Evolutionary conservation across 2,888 invertebrate genomes (phyloP).

Genomic region (Dendrolimus houi): DNA sequence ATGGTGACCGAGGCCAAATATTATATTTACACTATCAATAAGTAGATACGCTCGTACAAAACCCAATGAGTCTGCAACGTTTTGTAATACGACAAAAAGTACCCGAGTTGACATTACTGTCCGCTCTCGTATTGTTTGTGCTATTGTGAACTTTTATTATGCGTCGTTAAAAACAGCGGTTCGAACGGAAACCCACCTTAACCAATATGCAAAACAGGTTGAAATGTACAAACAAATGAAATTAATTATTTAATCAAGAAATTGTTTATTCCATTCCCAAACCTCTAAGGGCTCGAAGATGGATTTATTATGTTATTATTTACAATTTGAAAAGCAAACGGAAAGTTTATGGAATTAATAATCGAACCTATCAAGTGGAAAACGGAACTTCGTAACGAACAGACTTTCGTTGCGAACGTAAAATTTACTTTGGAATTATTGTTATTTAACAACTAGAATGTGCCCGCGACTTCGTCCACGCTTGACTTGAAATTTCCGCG

Average conservation of each 20-base stretch:
- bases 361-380: not conserved
- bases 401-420: not conserved
- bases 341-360: not conserved
- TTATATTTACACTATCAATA: no score
- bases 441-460: not conserved
- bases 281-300: not conserved
- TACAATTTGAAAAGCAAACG: not conserved
- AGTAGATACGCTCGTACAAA: no score
- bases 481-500: no score
- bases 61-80: no score
- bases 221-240: not conserved
- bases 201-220: not conserved
- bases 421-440: not conserved
- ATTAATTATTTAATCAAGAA: not conserved
- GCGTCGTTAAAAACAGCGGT: no score
- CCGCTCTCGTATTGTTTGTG: no score
- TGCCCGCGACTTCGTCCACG: no score
- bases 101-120: no score
- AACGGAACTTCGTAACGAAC: not conserved
- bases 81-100: no score
- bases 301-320: constrained; percentile 2
- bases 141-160: no score
- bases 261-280: not conserved
- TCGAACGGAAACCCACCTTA: no score
- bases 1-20: no score